Evolutionary conservation across 2,797 vertebrate species (phyloP), one percentile per base, ranked within the genome.

Genomic region (Gila robusta): DNA sequence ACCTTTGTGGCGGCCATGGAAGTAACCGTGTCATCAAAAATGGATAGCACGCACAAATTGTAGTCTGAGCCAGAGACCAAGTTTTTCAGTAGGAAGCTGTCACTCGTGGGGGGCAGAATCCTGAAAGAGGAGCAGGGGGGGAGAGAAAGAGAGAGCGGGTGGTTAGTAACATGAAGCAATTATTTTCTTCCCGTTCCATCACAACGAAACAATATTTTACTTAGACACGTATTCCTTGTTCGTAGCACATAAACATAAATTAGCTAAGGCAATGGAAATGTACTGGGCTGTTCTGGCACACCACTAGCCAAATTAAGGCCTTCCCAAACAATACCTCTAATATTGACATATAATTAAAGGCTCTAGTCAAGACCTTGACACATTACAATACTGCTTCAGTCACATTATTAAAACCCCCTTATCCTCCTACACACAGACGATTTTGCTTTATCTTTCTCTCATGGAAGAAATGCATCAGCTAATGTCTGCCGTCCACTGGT

Each of bases 1-100:
- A 99, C 96, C 88, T 99, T 99, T 92, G 98, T 99, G 92, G 98
- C 98, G 0, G 98, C 99, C 88, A 99, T 97, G 0, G 97, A 98
- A 0, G 98, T 99, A 89, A 97, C 97, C 0, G 96, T 97, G 94
- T 99, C 98, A 4, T 99, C 98, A 97, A 98, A 99, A 93, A 99
- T 98, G 90, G 98, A 98, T 93, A 99, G 92, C 73, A 99, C 98
- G 0, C 98, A 99, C 89, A 99, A 93, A 91, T 99, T 98, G n/a
- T 99, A 99, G 93, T 97, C 96, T 32, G 97, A 96, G 86, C 97
- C 98, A 0, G 98, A 96, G 87, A 99, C 97, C 87, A 99, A 95
- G 91, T 99, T 99, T 91, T 97, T 98, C 92, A 99, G 96, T 56
- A 98, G 93, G 81, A 99, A 99, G 86, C 97, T 97, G 92, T 97